Base-by-base conservation (phyloP, 2,113 vertebrate species). In the Arvicanthis niloticus region DNA sequence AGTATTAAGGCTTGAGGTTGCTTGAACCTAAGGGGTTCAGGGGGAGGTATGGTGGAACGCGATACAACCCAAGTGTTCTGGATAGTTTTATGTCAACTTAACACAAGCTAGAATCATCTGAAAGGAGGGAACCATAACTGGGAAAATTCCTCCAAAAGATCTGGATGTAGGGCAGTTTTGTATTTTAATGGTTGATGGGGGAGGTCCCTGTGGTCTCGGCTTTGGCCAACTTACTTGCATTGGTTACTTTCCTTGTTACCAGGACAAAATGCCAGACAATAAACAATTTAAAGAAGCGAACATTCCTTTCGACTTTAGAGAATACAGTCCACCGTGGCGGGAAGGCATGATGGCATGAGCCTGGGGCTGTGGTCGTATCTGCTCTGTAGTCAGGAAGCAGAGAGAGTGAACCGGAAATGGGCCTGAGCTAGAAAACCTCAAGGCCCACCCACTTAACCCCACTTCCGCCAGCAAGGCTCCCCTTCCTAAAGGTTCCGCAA, bases 1-100 rank as follows among this genome's bases (percentile, higher is more conserved):
- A 45, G 53, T 31, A 22, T 3, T 0, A 0, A 29, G 68, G 10
- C 58, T 68, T 31, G 34, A n/a, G 31, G 22, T 10, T n/a, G 67
- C 58, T 26, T 26, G 58, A 81, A 22, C 73, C 45, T 13, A 4
- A n/a, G 78, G 31, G 5, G n/a, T 40, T 21, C 31, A 4, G 17
- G 8, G 29, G 58, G 65, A 15, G 58, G 6, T 1, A 1, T 0
- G 6, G 7, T 3, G 21, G 45, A 72, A 21, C 76, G 40, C 3
- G 22, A 11, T 3, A 48, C 24, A 68, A 24, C 5, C 31, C 24
- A 21, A 34, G 58, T 37, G 40, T 85, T 58, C 81, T 19, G 81
- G 15, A 40, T 85, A 31, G 81, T 85, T 60, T 62, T 84, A 42
- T 16, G n/a, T 42, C n/a, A 62, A 62, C 56, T 84, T 85, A 40